Percentiles rank a stretch among this genome's conserved stretches.
phyloP scores from a whole-genome alignment of 2,797 vertebrate genomes.

The Crax fasciolata region DNA sequence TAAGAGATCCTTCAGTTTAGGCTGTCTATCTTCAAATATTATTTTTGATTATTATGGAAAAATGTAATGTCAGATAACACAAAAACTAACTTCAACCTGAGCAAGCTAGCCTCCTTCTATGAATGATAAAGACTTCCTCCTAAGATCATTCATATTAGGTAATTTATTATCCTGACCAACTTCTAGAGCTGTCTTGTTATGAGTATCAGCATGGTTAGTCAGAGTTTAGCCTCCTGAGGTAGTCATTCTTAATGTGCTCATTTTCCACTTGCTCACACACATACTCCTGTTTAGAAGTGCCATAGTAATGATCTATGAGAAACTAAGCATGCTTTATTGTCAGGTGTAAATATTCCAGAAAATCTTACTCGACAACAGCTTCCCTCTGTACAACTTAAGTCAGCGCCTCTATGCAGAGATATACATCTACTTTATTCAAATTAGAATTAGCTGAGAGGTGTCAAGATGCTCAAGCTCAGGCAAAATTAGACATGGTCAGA shows the following conservation, averaged over 20 bases:
- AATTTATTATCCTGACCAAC: background rate
- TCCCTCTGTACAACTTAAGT: background rate
- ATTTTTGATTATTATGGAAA: background rate
- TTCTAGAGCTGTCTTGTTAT: background rate
- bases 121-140: background rate
- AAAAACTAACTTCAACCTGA: background rate
- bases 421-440: background rate
- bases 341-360: background rate
- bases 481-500: background rate
- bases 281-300: background rate
- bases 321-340: background rate
- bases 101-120: background rate
- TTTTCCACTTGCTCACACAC: background rate
- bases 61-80: background rate
- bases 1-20: background rate
- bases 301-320: background rate
- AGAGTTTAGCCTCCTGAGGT: background rate
- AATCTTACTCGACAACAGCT: background rate
- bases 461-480: background rate
- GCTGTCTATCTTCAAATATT: background rate
- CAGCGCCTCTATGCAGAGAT: rapidly evolving
- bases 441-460: background rate
- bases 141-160: background rate
- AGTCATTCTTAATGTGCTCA: background rate
- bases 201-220: background rate